A percentile compares a stretch with the other conserved stretches of the same genome.
Evolutionary conservation across 1,140 invertebrate species (phyloP).

Genomic region (Drosophila setifemur): DNA sequence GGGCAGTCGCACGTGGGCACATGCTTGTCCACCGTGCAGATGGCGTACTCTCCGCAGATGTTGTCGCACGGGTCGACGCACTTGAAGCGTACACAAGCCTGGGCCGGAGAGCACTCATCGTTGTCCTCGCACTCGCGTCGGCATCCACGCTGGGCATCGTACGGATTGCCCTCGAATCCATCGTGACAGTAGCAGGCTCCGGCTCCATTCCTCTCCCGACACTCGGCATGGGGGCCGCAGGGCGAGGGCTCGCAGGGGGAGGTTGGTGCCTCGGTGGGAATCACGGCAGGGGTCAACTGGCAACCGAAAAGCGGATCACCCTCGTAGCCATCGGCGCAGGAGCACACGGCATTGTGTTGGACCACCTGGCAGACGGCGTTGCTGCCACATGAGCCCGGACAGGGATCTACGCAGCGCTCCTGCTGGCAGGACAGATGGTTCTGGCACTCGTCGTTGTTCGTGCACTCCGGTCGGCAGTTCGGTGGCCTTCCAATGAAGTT

Average conservation of each 20-base stretch:
- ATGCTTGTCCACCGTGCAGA: conserved; percentile 89
- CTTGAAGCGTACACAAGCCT: conserved; percentile 89
- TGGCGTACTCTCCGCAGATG: conserved; percentile 88
- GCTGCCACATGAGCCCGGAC: conserved; percentile 81
- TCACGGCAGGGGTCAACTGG: conserved; percentile 71
- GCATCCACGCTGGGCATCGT: conserved; percentile 85
- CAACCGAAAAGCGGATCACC: conserved; percentile 90
- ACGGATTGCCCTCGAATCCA: conserved; percentile 89
- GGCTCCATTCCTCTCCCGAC: conserved; percentile 86
- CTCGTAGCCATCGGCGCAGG: conserved; percentile 87
- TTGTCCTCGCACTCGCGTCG: conserved; percentile 90
- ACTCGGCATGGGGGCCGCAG: conserved; percentile 88
- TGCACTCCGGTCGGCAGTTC: conserved; percentile 87
- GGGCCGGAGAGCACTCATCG: conserved; percentile 87
- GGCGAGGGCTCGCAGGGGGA: conserved; percentile 88
- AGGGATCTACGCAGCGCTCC: conserved; percentile 85
- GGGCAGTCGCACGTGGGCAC: conserved; percentile 90
- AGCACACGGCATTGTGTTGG: conserved; percentile 89
- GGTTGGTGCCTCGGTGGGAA: conserved; percentile 83
- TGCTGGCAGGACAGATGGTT: conserved; percentile 87
- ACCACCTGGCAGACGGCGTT: conserved; percentile 84
- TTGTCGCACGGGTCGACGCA: conserved; percentile 90
- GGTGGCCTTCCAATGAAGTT: conserved; percentile 88
- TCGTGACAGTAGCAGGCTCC: conserved; percentile 88
- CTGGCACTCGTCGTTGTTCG: conserved; percentile 87